A percentile compares a stretch with the other conserved stretches of the same genome.
Evolutionary conservation across 2,797 vertebrate genomes (phyloP).

Genomic region (Pangasius krempfi): DNA sequence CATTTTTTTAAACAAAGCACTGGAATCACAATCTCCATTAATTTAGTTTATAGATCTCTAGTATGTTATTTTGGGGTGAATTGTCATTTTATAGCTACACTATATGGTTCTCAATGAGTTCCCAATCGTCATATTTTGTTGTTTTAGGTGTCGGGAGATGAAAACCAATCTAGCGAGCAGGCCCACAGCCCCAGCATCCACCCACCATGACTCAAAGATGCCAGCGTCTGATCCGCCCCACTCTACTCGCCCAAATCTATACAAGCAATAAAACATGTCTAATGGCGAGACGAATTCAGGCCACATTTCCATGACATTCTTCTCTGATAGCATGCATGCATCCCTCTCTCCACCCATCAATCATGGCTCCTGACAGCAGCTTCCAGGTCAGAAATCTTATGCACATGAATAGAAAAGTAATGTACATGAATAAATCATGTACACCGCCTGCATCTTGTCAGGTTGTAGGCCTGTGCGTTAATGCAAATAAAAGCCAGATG

Average conservation of each 20-base stretch:
- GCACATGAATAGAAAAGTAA: constrained; percentile 21
- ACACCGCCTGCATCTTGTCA: not conserved
- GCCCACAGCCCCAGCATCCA: constrained; percentile 27
- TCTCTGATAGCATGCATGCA: constrained; percentile 15
- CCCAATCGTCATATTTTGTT: not conserved
- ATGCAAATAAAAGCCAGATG: not conserved
- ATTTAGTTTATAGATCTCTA: not conserved
- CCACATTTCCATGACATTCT: constrained; percentile 44
- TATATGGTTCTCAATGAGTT: not conserved
- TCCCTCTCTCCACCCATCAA: constrained; percentile 11
- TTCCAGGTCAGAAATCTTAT: not conserved
- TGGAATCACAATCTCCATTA: not conserved
- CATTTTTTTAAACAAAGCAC: not conserved
- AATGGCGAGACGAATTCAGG: constrained; percentile 29
- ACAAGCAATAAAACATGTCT: constrained; percentile 38
- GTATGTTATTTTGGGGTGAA: not conserved
- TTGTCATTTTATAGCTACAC: not conserved
- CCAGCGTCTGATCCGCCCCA: constrained; percentile 18
- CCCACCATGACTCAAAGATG: constrained; percentile 30
- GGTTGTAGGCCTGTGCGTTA: not conserved
- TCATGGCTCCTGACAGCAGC: constrained; percentile 7
- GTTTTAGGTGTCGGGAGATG: constrained; percentile 20
- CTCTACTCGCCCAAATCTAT: constrained; percentile 29
- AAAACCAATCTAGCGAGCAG: constrained; percentile 17
- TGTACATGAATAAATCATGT: constrained; percentile 37